A percentile compares a stretch with the other conserved stretches of the same genome.
phyloP scores from a whole-genome alignment of 2,797 vertebrate genomes.

The Chromis chromis region DNA sequence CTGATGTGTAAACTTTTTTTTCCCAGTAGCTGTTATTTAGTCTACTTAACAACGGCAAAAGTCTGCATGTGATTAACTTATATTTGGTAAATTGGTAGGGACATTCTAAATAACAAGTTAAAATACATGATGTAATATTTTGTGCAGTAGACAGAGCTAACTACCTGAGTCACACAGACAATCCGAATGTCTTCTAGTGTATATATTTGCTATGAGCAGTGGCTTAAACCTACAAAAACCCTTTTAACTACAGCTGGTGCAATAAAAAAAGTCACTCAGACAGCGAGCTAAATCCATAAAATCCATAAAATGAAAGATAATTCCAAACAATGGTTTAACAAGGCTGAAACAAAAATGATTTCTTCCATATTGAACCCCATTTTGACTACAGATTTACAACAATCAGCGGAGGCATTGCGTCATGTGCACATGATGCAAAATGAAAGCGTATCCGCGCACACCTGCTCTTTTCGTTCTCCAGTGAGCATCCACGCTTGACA shows the following conservation, averaged over 20 bases:
- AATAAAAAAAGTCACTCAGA: conserved; percentile 18
- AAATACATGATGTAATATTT: background rate
- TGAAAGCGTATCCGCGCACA: conserved; percentile 13
- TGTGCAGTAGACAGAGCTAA: background rate
- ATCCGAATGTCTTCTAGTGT: conserved; percentile 1
- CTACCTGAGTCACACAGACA: background rate
- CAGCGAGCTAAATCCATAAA: conserved; percentile 9
- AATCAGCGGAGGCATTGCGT: background rate
- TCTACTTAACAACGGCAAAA: background rate
- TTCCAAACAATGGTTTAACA: conserved; percentile 24
- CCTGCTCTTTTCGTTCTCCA: conserved; percentile 48
- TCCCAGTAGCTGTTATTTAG: background rate
- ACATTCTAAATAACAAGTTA: conserved; percentile 3
- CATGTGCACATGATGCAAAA: conserved; percentile 6
- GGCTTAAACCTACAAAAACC: background rate
- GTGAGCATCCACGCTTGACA: conserved; percentile 30
- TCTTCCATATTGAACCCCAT: background rate
- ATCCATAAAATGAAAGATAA: conserved; percentile 31
- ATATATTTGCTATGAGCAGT: conserved; percentile 1
- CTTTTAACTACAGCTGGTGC: background rate
- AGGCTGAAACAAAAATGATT: conserved; percentile 9
- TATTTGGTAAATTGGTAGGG: background rate
- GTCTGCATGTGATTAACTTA: conserved; percentile 1
- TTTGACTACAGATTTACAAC: conserved; percentile 9
- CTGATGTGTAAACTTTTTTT: background rate